Evolutionary conservation across 2,797 vertebrate genomes (phyloP).

Genomic region (Hipposideros larvatus): DNA sequence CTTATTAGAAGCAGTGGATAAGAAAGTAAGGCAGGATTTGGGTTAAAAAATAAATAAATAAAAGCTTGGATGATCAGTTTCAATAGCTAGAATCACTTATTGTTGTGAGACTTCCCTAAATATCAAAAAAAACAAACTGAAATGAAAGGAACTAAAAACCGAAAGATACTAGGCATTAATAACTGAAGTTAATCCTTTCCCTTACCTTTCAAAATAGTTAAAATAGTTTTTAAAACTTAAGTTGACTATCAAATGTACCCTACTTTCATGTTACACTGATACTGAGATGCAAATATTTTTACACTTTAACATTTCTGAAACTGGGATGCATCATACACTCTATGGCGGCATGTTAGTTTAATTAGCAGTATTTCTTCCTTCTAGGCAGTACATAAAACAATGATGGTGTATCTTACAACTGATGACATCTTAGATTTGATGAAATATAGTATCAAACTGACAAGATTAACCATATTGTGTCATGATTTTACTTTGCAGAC

Average conservation of each 20-base stretch:
- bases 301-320: neutral
- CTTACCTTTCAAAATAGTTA: conserved; percentile 8
- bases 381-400: neutral
- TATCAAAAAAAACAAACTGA: neutral
- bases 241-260: neutral
- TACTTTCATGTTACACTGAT: neutral
- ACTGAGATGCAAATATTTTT: neutral
- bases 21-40: neutral
- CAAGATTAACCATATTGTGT: neutral
- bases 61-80: neutral
- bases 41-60: neutral
- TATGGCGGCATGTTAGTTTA: neutral
- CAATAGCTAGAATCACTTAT: neutral
- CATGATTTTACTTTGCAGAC: conserved; percentile 1
- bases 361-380: neutral
- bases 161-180: conserved; percentile 20
- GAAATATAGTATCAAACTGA: neutral
- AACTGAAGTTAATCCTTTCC: conserved; percentile 10
- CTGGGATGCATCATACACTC: neutral
- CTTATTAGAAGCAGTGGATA: neutral
- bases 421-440: neutral
- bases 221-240: conserved; percentile 39
- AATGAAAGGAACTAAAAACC: conserved; percentile 20
- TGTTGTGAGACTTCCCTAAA: neutral
- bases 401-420: neutral